These are phyloP conservation scores for Apeira syringaria DNA, from an alignment of 2,888 invertebrate species.

Conservation along the genomic window DNA sequence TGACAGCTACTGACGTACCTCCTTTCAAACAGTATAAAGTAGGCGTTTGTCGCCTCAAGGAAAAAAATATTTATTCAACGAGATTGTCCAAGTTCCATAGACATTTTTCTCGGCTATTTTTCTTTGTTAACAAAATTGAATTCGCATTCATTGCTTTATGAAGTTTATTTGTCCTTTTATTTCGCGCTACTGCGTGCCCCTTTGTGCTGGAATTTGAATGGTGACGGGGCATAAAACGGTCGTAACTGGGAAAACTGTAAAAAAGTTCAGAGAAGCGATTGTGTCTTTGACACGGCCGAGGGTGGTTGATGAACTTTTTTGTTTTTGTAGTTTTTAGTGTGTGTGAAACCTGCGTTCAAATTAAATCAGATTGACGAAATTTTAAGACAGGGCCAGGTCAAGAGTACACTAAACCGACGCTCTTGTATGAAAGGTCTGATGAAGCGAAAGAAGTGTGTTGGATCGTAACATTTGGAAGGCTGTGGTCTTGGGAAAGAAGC, in stretches of 20 bases:
- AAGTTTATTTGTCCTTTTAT: constrained; percentile 54
- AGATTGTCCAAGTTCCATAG: constrained; percentile 25
- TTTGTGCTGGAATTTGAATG: constrained; percentile 30
- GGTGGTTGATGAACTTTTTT: constrained; percentile 17
- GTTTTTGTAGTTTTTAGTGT: no score
- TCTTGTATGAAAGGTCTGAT: no score
- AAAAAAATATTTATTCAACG: constrained; percentile 30
- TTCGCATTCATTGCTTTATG: constrained; percentile 65
- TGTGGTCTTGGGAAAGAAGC: no score
- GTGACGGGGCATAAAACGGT: constrained; percentile 21
- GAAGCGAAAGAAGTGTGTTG: no score
- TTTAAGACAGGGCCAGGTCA: no score
- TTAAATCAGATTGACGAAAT: no score
- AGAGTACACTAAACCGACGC: no score
- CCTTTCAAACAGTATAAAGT: constrained; percentile 9
- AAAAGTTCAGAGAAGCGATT: constrained; percentile 19
- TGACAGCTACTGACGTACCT: background rate
- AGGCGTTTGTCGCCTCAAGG: constrained; percentile 9
- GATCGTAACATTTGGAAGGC: no score
- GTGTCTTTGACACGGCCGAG: constrained; percentile 19
- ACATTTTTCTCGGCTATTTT: constrained; percentile 48
- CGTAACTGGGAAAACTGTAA: constrained; percentile 19
- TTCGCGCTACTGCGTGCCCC: constrained; percentile 34
- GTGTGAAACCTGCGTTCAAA: no score
- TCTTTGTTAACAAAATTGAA: constrained; percentile 71